Conservation (phyloP, 2,113 vertebrate species). For the Epinephelus moara region DNA sequence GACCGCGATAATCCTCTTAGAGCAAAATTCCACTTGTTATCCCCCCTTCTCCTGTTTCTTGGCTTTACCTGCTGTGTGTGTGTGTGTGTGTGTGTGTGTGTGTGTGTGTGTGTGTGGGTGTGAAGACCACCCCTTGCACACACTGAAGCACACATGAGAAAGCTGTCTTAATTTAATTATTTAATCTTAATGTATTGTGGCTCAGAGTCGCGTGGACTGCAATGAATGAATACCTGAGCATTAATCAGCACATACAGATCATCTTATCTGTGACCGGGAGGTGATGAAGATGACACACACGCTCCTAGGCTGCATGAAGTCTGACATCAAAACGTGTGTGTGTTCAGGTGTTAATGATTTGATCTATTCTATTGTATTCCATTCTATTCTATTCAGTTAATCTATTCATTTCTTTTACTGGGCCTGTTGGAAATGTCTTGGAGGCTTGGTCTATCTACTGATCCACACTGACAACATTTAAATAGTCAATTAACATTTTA, state of each 20-base stretch:
- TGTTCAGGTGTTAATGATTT: neutral
- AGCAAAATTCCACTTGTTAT: slow-evolving; percentile 70
- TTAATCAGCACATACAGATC: slow-evolving; percentile 15
- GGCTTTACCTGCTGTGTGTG: slow-evolving; percentile 22
- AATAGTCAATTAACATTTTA: neutral
- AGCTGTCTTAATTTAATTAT: neutral
- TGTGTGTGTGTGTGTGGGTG: neutral
- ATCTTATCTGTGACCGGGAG: neutral
- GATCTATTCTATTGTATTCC: neutral
- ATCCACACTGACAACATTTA: neutral
- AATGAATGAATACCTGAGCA: neutral
- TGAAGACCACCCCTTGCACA: slow-evolving; percentile 10
- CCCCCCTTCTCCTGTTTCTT: slow-evolving; percentile 50
- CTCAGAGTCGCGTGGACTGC: neutral
- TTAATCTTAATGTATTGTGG: too few relatives aligned
- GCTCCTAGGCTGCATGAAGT: too few relatives aligned
- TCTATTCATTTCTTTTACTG: neutral
- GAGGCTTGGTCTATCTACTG: neutral
- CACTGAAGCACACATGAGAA: neutral
- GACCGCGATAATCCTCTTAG: slow-evolving; percentile 82
- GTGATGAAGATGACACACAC: too few relatives aligned
- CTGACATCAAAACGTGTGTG: too few relatives aligned
- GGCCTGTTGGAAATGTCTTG: neutral
- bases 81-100: neutral
- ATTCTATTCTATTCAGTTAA: neutral